Percentiles rank a stretch among this genome's conserved stretches.
phyloP scores from a whole-genome alignment of 2,888 invertebrate species.

The Agrilus cyanescens region DNA sequence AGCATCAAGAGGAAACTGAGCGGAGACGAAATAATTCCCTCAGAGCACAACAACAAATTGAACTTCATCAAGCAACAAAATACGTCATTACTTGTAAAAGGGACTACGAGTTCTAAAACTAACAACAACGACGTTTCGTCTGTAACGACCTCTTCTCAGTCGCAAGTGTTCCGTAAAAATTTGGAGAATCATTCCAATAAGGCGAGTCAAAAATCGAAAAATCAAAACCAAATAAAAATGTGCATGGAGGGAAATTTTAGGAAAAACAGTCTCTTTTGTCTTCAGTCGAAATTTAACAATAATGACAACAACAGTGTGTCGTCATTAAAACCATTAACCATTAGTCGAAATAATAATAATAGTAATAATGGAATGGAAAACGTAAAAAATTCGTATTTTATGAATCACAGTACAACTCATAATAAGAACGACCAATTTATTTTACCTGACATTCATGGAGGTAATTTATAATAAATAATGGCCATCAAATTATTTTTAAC shows the following conservation, averaged over 20 bases:
- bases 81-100: slow-evolving; percentile 10
- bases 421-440: slow-evolving; percentile 40
- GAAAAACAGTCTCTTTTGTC: no score
- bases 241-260: no score
- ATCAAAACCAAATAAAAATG: not conserved
- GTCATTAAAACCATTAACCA: no score
- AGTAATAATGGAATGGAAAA: no score
- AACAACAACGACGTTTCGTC: no score
- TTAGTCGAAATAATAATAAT: no score
- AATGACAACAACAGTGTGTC: no score
- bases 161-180: slow-evolving; percentile 12
- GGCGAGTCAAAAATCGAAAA: slow-evolving; percentile 9
- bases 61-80: slow-evolving; percentile 8
- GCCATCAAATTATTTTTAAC: not conserved
- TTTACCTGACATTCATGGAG: slow-evolving; percentile 51
- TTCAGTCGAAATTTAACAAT: no score
- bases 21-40: slow-evolving; percentile 6
- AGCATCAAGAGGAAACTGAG: slow-evolving; percentile 28
- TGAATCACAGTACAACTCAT: not conserved
- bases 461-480: slow-evolving; percentile 26
- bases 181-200: slow-evolving; percentile 14
- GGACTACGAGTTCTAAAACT: slow-evolving; percentile 6
- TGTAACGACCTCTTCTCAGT: slow-evolving; percentile 1
- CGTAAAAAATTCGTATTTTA: no score
- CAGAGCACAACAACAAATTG: not conserved